Evolutionary conservation across 2,797 vertebrate genomes (phyloP).

Genomic region (Urophycis tenuis): DNA sequence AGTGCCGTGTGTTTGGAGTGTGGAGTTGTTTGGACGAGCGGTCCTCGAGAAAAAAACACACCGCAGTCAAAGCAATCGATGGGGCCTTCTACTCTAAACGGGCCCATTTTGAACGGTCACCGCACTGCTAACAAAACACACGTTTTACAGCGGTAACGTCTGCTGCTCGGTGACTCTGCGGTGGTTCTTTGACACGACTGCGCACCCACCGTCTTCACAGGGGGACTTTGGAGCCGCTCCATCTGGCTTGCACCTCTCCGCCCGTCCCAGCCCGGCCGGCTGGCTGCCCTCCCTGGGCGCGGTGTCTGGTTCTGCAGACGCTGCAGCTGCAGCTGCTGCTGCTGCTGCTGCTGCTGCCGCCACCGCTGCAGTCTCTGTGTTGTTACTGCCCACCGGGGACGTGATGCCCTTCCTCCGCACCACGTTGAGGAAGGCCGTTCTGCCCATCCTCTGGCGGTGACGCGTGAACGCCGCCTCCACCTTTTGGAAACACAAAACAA

Average conservation of each 20-base stretch:
- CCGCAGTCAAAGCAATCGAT: too few relatives aligned
- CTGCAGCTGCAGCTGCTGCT: too few relatives aligned
- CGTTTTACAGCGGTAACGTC: too few relatives aligned
- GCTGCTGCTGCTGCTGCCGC: slow-evolving; percentile 49
- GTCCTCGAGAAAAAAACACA: too few relatives aligned
- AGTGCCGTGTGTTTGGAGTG: too few relatives aligned
- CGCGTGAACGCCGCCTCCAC: slow-evolving; percentile 92
- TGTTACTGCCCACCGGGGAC: slow-evolving; percentile 69
- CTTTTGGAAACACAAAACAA: slow-evolving; percentile 26
- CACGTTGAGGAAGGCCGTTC: slow-evolving; percentile 92
- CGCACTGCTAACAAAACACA: too few relatives aligned
- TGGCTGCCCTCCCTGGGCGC: slow-evolving; percentile 35
- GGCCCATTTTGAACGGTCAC: too few relatives aligned
- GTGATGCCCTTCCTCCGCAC: slow-evolving; percentile 88
- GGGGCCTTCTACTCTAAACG: too few relatives aligned
- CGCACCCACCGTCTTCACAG: slow-evolving; percentile 70
- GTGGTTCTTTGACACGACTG: too few relatives aligned
- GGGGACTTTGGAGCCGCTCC: slow-evolving; percentile 71
- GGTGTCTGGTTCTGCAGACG: slow-evolving; percentile 50
- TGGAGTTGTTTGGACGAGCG: too few relatives aligned
- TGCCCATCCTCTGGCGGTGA: slow-evolving; percentile 93
- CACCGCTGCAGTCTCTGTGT: slow-evolving; percentile 59
- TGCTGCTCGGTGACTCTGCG: too few relatives aligned
- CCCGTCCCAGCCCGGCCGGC: slow-evolving; percentile 48
- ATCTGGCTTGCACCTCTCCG: slow-evolving; percentile 77